Evolutionary conservation across 2,113 vertebrate genomes (phyloP).

Genomic region (Pollimyrus isidori): DNA sequence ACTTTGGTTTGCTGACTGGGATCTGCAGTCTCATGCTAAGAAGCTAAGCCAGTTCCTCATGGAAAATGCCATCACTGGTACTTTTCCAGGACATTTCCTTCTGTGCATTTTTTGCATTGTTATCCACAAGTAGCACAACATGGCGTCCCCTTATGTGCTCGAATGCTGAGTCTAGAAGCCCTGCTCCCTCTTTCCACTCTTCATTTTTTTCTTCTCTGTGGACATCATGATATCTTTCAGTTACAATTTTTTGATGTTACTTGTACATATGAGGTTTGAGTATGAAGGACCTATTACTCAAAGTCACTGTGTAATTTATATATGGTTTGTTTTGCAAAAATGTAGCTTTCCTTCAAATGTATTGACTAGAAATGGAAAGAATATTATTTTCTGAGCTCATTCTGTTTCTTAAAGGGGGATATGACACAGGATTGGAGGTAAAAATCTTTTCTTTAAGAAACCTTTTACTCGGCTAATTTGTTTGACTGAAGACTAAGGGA

Average conservation of each 20-base stretch:
- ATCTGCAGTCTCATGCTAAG: background rate
- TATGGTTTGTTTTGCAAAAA: background rate
- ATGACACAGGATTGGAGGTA: background rate
- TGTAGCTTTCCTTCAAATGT: background rate
- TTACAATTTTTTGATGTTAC: background rate
- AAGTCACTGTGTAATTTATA: background rate
- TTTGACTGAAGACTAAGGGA: background rate
- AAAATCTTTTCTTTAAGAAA: background rate
- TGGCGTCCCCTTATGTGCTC: background rate
- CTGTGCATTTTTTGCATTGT: background rate
- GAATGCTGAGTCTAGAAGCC: background rate
- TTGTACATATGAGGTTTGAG: background rate
- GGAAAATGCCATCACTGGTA: background rate
- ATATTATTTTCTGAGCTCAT: constrained; percentile 1
- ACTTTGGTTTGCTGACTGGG: background rate
- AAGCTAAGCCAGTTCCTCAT: background rate
- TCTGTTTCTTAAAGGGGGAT: background rate
- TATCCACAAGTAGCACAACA: background rate
- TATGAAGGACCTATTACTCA: background rate
- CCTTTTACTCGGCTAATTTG: background rate
- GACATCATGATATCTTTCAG: background rate
- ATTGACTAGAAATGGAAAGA: background rate
- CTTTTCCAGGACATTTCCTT: background rate
- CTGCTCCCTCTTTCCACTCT: background rate
- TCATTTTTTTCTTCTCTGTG: background rate